Conservation (phyloP, 1,140 invertebrate genomes). For the Macrobrachium nipponense region DNA sequence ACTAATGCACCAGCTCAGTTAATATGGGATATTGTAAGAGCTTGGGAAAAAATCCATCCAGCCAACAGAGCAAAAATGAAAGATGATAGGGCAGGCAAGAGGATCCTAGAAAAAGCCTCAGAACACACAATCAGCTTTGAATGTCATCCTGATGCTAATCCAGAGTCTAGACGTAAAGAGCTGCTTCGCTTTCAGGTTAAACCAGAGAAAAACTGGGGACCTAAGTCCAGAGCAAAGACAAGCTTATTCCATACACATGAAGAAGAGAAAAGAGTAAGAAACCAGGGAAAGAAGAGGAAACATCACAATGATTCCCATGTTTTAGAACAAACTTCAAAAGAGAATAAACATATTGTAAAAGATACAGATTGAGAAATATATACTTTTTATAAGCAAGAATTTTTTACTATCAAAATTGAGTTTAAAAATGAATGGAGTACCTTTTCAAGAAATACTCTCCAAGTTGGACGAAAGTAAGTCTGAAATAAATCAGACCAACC, state of each 20-base stretch:
- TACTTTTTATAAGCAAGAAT: too few species aligned
- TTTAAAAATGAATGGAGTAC: too few species aligned
- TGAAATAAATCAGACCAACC: too few species aligned
- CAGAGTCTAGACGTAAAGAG: slow-evolving; percentile 79
- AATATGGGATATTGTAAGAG: slow-evolving; percentile 93
- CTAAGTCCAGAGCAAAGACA: slow-evolving; percentile 67
- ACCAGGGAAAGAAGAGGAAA: slow-evolving; percentile 64
- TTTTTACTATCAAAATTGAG: too few species aligned
- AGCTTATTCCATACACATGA: slow-evolving; percentile 53
- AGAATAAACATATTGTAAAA: too few species aligned
- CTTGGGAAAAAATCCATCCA: slow-evolving; percentile 81
- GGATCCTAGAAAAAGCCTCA: slow-evolving; percentile 42
- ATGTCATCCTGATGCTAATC: slow-evolving; percentile 81
- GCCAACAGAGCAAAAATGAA: slow-evolving; percentile 66
- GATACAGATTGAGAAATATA: too few species aligned
- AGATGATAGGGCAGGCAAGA: slow-evolving; percentile 50
- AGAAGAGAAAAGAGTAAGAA: slow-evolving; percentile 55
- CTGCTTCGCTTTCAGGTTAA: slow-evolving; percentile 88
- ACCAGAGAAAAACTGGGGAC: slow-evolving; percentile 89
- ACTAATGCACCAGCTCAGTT: slow-evolving; percentile 89
- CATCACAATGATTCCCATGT: neutral
- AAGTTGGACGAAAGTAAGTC: too few species aligned
- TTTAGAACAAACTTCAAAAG: too few species aligned
- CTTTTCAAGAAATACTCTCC: too few species aligned
- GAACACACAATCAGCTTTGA: slow-evolving; percentile 74